Evolutionary conservation across 2,888 invertebrate species (phyloP).

Genomic region (Lochmaea crataegi): DNA sequence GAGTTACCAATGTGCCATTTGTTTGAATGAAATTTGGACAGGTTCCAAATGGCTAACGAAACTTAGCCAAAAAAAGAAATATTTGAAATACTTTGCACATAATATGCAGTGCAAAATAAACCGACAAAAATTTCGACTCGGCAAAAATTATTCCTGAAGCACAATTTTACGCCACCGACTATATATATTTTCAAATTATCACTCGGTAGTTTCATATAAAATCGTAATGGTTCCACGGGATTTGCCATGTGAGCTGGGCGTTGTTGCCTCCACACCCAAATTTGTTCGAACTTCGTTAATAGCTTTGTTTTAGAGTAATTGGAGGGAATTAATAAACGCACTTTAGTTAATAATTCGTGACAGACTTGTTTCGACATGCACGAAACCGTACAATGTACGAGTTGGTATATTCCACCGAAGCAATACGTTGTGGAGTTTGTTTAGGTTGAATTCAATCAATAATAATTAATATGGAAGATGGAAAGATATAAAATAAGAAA

Average conservation of each 20-base stretch:
- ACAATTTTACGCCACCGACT: too few species aligned
- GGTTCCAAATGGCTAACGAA: too few species aligned
- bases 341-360: not conserved
- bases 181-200: not conserved
- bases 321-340: not conserved
- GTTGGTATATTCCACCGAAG: not conserved
- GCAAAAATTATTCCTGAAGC: too few species aligned
- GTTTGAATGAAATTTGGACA: too few species aligned
- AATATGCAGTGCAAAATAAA: too few species aligned
- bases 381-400: not conserved
- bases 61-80: too few species aligned
- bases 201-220: not conserved
- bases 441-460: too few species aligned
- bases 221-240: not conserved
- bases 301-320: constrained; percentile 10
- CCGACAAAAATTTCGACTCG: too few species aligned
- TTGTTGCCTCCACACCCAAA: constrained; percentile 7
- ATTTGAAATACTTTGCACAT: too few species aligned
- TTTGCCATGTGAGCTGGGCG: not conserved
- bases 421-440: not conserved
- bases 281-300: constrained; percentile 2
- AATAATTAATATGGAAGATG: too few species aligned
- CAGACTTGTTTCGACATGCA: not conserved
- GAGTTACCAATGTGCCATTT: too few species aligned
- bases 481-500: too few species aligned